Evolutionary conservation across 2,797 vertebrate species (phyloP).

Genomic region (Oryzias dopingdopingensis): DNA sequence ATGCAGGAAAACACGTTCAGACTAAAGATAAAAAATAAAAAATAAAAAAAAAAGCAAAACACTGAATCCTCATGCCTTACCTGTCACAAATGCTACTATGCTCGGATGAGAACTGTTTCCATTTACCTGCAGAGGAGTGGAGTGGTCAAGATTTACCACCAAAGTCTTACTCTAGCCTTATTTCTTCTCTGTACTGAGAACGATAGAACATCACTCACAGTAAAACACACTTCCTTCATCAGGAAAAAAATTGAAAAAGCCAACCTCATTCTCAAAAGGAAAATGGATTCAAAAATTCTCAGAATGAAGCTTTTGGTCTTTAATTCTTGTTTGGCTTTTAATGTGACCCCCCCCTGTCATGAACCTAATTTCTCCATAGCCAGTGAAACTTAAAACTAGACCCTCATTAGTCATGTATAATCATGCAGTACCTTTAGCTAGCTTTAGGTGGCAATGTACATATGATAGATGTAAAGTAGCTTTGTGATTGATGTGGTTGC

Average conservation of each 20-base stretch:
- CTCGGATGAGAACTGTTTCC: conserved; percentile 85
- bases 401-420: conserved; percentile 60
- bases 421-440: conserved; percentile 69
- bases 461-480: conserved; percentile 75
- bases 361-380: conserved; percentile 53
- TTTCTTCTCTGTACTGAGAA: conserved; percentile 7
- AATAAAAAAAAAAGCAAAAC: conserved; percentile 66
- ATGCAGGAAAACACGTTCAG: conserved; percentile 73
- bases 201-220: conserved; percentile 10
- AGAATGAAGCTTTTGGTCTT: conserved; percentile 60
- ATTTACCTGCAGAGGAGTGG: conserved; percentile 62
- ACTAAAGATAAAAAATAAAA: conserved; percentile 56
- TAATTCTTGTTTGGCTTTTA: conserved; percentile 65
- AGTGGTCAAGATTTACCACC: conserved; percentile 6
- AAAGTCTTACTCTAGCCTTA: conserved; percentile 19
- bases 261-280: conserved; percentile 40
- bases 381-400: conserved; percentile 51
- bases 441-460: conserved; percentile 74
- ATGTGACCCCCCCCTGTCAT: conserved; percentile 56
- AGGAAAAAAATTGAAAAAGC: conserved; percentile 8
- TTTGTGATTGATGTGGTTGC: conserved; percentile 76
- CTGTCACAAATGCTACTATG: conserved; percentile 86
- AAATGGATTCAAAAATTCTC: conserved; percentile 66
- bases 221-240: conserved; percentile 7
- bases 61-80: conserved; percentile 97